phyloP scores from a whole-genome alignment of 23 tunicate species.

The Ascidia mentula region DNA sequence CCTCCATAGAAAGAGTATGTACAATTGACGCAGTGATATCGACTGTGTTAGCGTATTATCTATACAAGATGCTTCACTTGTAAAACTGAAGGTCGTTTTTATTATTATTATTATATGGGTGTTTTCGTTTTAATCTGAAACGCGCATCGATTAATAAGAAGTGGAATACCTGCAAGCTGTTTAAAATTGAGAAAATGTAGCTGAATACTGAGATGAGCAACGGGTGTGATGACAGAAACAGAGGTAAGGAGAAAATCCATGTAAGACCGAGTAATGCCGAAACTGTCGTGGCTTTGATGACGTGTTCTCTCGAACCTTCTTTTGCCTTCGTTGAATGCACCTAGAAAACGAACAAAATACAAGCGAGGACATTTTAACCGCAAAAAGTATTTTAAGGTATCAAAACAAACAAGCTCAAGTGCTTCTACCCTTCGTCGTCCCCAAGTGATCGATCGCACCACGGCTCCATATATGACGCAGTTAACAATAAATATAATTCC shows the following conservation, averaged over 20 bases:
- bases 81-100: too few species aligned
- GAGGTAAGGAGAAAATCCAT: constrained; percentile 31
- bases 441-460: constrained; percentile 42
- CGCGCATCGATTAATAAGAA: too few species aligned
- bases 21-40: too few species aligned
- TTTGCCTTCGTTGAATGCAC: constrained; percentile 5
- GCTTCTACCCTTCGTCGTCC: constrained; percentile 33
- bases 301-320: not conserved
- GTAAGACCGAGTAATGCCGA: constrained; percentile 21
- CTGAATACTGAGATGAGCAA: not conserved
- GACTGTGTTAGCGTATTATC: too few species aligned
- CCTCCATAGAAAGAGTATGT: too few species aligned
- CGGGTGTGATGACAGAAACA: not conserved
- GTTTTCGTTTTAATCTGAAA: too few species aligned
- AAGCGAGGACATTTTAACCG: not conserved
- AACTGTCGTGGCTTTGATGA: constrained; percentile 22
- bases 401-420: too few species aligned
- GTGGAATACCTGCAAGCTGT: constrained; percentile 30
- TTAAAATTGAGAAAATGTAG: constrained; percentile 22
- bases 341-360: not conserved
- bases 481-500: constrained; percentile 20
- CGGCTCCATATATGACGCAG: constrained; percentile 11
- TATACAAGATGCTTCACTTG: too few species aligned
- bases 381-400: too few species aligned
- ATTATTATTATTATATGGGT: too few species aligned